Evolutionary conservation across 1,140 invertebrate species (phyloP).

Genomic region (Heliconius hewitsoni): DNA sequence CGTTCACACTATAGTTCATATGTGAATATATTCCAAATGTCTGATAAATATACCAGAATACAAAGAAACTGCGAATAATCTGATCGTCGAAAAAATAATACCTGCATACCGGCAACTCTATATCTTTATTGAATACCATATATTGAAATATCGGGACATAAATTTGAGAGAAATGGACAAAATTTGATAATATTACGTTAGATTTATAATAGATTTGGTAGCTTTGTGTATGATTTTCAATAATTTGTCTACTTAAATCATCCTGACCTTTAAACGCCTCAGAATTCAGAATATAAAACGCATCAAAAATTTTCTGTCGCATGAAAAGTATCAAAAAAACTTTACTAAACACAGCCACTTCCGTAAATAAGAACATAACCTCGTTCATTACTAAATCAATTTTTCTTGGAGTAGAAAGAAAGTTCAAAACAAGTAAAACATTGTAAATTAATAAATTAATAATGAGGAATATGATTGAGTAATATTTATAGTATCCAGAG

Average conservation of each 20-base stretch:
- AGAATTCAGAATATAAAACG: slow-evolving; percentile 54
- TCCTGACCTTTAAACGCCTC: slow-evolving; percentile 53
- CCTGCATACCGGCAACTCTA: slow-evolving; percentile 61
- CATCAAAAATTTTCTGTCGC: slow-evolving; percentile 52
- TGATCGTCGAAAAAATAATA: slow-evolving; percentile 64
- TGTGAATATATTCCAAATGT: slow-evolving; percentile 57
- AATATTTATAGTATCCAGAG: slow-evolving; percentile 55
- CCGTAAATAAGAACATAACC: slow-evolving; percentile 64
- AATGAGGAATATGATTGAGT: slow-evolving; percentile 51
- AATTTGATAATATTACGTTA: slow-evolving; percentile 47
- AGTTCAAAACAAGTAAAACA: slow-evolving; percentile 53
- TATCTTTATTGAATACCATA: slow-evolving; percentile 45
- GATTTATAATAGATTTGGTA: slow-evolving; percentile 54
- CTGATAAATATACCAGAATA: slow-evolving; percentile 57
- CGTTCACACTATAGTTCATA: slow-evolving; percentile 63
- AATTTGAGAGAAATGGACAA: slow-evolving; percentile 48
- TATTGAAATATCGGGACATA: slow-evolving; percentile 48
- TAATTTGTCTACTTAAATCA: slow-evolving; percentile 44
- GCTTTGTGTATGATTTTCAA: slow-evolving; percentile 40
- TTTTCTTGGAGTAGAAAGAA: slow-evolving; percentile 54
- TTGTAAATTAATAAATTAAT: slow-evolving; percentile 51
- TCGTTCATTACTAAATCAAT: slow-evolving; percentile 60
- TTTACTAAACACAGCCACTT: slow-evolving; percentile 53
- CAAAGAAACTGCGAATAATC: slow-evolving; percentile 48
- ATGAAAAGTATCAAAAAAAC: slow-evolving; percentile 55